Percentiles rank a stretch among this genome's conserved stretches.
Evolutionary conservation across 2,797 vertebrate species (phyloP).

Genomic region (Microctenopoma stevenorrisi): DNA sequence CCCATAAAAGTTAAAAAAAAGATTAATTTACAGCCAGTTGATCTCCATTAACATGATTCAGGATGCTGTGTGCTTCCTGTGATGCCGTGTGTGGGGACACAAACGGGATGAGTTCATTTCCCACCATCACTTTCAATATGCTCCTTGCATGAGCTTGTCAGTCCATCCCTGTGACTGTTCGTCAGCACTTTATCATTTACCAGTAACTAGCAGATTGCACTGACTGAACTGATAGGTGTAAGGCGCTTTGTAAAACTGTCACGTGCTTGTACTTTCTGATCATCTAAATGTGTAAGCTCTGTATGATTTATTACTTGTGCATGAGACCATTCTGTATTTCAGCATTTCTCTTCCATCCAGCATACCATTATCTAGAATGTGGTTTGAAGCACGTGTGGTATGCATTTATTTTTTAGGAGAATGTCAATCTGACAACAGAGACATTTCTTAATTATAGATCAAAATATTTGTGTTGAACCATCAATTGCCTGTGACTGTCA

Average conservation of each 20-base stretch:
- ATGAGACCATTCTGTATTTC: conserved; percentile 12
- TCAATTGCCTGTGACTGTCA: conserved; percentile 19
- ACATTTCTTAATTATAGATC: conserved; percentile 17
- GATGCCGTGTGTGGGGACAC: not conserved
- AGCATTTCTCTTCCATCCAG: conserved; percentile 11
- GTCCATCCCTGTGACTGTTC: not conserved
- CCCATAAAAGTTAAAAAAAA: too few species aligned
- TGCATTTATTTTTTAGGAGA: conserved; percentile 18
- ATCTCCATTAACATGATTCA: not conserved
- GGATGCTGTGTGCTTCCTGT: not conserved
- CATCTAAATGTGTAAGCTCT: not conserved
- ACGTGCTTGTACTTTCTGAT: not conserved
- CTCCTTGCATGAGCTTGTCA: conserved; percentile 1
- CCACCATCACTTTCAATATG: not conserved
- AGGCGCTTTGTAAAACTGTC: not conserved
- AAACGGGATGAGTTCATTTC: not conserved
- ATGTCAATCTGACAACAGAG: conserved; percentile 7
- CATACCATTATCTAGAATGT: not conserved
- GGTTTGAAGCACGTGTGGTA: conserved; percentile 27
- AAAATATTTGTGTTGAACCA: conserved; percentile 15
- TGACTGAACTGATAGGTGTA: not conserved
- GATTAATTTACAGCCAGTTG: not conserved
- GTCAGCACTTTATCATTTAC: not conserved
- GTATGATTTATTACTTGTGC: conserved; percentile 15
- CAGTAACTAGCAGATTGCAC: not conserved